Conservation (phyloP, 1,140 invertebrate genomes). For the Eulimnadia texana region DNA sequence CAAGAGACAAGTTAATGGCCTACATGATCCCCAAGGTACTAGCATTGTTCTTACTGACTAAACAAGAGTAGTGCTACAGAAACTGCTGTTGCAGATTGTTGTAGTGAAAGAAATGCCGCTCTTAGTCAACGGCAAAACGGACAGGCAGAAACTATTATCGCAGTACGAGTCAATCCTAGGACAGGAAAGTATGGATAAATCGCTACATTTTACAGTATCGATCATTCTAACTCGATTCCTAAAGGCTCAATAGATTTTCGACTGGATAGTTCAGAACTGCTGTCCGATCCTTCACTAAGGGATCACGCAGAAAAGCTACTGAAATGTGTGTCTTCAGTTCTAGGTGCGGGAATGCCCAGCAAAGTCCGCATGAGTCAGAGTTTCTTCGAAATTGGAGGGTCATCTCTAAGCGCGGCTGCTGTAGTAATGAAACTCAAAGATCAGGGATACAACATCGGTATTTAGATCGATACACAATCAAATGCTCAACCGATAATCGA, state of each 20-base stretch:
- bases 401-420: slow-evolving; percentile 68
- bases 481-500: too few species aligned
- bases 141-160: slow-evolving; percentile 55
- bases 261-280: not conserved
- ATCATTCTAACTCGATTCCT: not conserved
- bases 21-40: slow-evolving; percentile 66
- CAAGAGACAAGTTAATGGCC: slow-evolving; percentile 35
- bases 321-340: slow-evolving; percentile 17
- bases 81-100: slow-evolving; percentile 28
- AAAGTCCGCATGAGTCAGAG: slow-evolving; percentile 38
- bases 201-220: not conserved
- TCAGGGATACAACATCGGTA: slow-evolving; percentile 56
- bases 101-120: slow-evolving; percentile 23
- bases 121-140: slow-evolving; percentile 47
- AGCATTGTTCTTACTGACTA: not conserved
- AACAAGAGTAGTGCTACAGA: not conserved
- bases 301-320: slow-evolving; percentile 6
- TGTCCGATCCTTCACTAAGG: not conserved
- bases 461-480: too few species aligned
- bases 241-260: not conserved
- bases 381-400: slow-evolving; percentile 71
- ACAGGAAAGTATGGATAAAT: not conserved
- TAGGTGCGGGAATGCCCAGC: slow-evolving; percentile 16
- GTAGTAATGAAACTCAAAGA: slow-evolving; percentile 61
- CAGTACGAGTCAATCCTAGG: slow-evolving; percentile 35